Conservation (phyloP, 2,113 vertebrate species). For the Pao palembangensis region DNA sequence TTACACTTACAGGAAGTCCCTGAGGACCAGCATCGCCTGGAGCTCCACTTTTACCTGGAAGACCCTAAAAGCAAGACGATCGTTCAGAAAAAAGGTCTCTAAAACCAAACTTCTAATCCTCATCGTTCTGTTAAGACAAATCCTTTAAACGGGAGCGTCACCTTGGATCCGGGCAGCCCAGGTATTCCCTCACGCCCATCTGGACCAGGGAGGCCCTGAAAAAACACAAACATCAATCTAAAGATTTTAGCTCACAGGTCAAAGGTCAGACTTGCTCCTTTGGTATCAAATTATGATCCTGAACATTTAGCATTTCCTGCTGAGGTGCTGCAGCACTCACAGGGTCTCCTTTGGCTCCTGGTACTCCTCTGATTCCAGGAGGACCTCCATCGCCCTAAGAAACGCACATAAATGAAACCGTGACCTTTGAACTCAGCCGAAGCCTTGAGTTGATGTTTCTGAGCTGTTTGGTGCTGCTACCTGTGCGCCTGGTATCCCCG, state of each 20-base stretch:
- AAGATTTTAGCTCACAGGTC: neutral
- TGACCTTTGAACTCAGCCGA: too few species aligned
- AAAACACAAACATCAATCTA: neutral
- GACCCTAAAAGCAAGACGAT: constrained; percentile 74
- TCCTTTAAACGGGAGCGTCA: constrained; percentile 41
- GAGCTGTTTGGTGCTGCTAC: constrained; percentile 53
- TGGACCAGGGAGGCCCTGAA: constrained; percentile 87
- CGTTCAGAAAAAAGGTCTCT: neutral
- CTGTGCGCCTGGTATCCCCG: constrained; percentile 80
- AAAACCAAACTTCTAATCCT: neutral
- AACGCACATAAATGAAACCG: neutral
- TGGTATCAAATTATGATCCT: neutral
- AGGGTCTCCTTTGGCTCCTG: constrained; percentile 88
- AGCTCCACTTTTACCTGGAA: constrained; percentile 86
- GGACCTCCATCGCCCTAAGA: constrained; percentile 81
- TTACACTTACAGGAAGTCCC: constrained; percentile 86
- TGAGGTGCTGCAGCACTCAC: constrained; percentile 72
- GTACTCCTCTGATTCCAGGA: constrained; percentile 84
- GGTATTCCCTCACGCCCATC: constrained; percentile 92
- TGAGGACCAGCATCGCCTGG: constrained; percentile 86
- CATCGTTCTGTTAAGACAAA: neutral
- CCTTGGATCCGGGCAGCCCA: constrained; percentile 89
- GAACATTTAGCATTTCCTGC: neutral
- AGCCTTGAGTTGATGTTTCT: too few species aligned
- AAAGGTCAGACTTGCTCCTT: neutral